Evolutionary conservation across 2,113 vertebrate species (phyloP).

Genomic region (Leptocoma aspasia): DNA sequence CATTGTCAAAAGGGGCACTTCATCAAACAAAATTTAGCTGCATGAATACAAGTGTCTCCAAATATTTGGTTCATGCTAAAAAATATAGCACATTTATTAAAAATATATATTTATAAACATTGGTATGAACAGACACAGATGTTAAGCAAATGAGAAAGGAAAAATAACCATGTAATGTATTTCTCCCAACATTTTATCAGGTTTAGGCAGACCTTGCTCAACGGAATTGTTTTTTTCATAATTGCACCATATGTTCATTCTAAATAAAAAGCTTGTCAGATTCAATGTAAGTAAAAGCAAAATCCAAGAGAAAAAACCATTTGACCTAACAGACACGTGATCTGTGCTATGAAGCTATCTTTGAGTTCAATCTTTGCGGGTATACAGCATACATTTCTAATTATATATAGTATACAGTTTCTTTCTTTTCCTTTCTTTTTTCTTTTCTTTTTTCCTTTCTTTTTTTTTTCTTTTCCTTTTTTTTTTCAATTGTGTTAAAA

Average conservation of each 20-base stretch:
- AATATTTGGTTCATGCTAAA: slow-evolving; percentile 81
- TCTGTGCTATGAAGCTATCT: slow-evolving; percentile 45
- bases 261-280: slow-evolving; percentile 7
- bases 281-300: slow-evolving; percentile 47
- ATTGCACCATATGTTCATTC: slow-evolving; percentile 46
- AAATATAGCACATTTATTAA: slow-evolving; percentile 85
- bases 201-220: slow-evolving; percentile 50
- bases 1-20: slow-evolving; percentile 35
- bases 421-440: background rate
- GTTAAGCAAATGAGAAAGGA: slow-evolving; percentile 66
- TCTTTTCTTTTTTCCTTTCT: background rate
- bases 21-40: slow-evolving; percentile 49
- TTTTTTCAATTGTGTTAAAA: background rate
- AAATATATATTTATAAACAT: slow-evolving; percentile 84
- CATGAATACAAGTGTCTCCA: slow-evolving; percentile 55
- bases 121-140: slow-evolving; percentile 71
- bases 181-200: slow-evolving; percentile 54
- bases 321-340: slow-evolving; percentile 7
- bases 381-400: slow-evolving; percentile 40
- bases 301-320: background rate
- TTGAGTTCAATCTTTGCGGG: slow-evolving; percentile 16
- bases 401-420: slow-evolving; percentile 37
- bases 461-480: background rate
- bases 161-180: slow-evolving; percentile 53
- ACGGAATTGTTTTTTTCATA: background rate